Evolutionary conservation across 2,113 vertebrate species (phyloP), one percentile per base, ranked within the genome.

Genomic region (Oenanthe melanoleuca): DNA sequence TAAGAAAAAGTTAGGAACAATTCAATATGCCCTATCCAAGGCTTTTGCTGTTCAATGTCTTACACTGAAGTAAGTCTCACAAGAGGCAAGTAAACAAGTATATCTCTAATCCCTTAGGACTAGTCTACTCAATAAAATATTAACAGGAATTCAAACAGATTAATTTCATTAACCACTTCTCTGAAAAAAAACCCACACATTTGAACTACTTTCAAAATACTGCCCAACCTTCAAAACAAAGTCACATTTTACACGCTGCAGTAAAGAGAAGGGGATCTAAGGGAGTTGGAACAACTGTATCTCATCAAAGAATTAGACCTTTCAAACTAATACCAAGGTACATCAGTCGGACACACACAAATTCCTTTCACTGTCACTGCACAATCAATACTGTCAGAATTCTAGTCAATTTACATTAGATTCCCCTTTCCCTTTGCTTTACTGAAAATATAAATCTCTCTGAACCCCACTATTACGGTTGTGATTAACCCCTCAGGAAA

Each of bases 281-380:
- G 2, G 18, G 65, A 81, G 7, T 45, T 12, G n/a, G 26, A 80
- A 40, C 40, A 80, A 37, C 5, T 50, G 13, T 3, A 17, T 49
- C 33, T 55, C n/a, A 66, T 18, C 24, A 19, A 82, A 82, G 55
- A 69, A 69, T 26, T 0, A 60, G 37, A 57, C 14, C 12, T 86
- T 66, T 50, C 55, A 83, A 74, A 65, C 21, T 29, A 92, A 70
- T 23, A 50, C 16, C 1, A 5, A 83, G 26, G 24, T 31, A 20
- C 17, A 38, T 34, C 25, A 69, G 31, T 3, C 3, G 1, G 42
- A 55, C 69, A 38, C 31, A 14, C 0, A 3, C 0, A 0, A 64
- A 22, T 24, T 72, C 33, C 22, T 42, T 61, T 45, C 53, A 49
- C 56, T 45, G 33, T 18, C 84, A 60, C 14, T 42, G 45, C 34